Percentiles rank a stretch among this genome's conserved stretches.
These are phyloP conservation scores for Philonicus albiceps DNA, from an alignment of 2,888 invertebrate species.

Conservation along the genomic window DNA sequence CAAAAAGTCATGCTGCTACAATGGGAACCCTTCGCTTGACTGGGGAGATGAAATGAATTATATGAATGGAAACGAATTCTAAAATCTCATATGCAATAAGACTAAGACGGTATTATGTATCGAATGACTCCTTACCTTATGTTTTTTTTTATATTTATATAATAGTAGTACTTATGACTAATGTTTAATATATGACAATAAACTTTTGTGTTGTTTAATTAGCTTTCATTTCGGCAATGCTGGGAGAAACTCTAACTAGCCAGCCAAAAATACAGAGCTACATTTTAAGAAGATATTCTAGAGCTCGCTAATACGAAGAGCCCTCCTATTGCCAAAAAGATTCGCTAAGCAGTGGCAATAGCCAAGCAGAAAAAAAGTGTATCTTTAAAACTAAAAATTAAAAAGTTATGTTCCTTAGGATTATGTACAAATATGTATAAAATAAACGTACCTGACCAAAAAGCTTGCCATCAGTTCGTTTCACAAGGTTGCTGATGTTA, in stretches of 20 bases:
- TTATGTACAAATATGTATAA: neutral
- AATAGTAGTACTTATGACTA: constrained; percentile 8
- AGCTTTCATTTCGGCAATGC: neutral
- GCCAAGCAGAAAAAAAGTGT: no score
- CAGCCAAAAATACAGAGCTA: neutral
- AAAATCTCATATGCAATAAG: constrained; percentile 38
- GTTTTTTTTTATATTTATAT: neutral
- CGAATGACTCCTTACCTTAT: neutral
- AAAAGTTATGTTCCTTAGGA: no score
- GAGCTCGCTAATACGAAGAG: no score
- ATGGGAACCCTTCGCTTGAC: constrained; percentile 76
- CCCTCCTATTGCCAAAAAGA: no score
- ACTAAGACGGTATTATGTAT: neutral
- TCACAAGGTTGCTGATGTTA: constrained; percentile 77
- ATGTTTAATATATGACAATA: neutral
- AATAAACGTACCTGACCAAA: constrained; percentile 82
- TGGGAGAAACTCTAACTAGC: neutral
- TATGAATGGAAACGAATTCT: constrained; percentile 72
- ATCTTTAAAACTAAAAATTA: no score
- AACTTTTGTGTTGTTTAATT: neutral
- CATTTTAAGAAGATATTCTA: neutral
- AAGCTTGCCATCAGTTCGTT: constrained; percentile 84
- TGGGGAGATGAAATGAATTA: constrained; percentile 92
- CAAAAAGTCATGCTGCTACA: constrained; percentile 81
- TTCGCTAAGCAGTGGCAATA: no score